phyloP scores from a whole-genome alignment of 2,888 invertebrate species.

The Tricholauxania praeusta region DNA sequence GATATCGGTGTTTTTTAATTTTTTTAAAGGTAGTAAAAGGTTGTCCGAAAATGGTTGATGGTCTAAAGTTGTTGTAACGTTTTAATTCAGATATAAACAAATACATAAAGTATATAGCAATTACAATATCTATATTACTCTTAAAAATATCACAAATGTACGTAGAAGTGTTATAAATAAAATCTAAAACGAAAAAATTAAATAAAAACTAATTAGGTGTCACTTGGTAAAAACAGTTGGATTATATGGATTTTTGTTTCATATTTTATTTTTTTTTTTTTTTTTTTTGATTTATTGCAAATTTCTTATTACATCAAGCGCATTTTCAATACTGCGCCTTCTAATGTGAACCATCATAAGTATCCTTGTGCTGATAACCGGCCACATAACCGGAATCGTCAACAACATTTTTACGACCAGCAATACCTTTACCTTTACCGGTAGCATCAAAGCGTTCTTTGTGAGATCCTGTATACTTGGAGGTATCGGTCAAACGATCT shows the following conservation, averaged over 20 bases:
- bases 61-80: not conserved
- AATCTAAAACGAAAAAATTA: conserved; percentile 41
- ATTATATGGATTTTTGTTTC: no score
- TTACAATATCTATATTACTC: conserved; percentile 31
- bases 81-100: not conserved
- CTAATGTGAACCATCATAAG: conserved; percentile 75
- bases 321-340: conserved; percentile 16
- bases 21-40: not conserved
- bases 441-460: conserved; percentile 86
- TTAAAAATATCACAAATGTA: conserved; percentile 58
- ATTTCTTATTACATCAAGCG: not conserved
- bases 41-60: not conserved
- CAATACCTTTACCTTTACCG: conserved; percentile 88
- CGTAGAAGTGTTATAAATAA: conserved; percentile 43
- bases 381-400: conserved; percentile 85
- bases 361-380: conserved; percentile 87
- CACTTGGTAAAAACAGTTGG: conserved; percentile 29
- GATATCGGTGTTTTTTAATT: no score
- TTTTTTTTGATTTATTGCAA: conserved; percentile 12
- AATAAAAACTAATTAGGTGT: not conserved
- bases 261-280: conserved; percentile 2
- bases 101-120: not conserved
- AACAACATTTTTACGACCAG: conserved; percentile 82
- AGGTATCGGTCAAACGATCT: conserved; percentile 85
- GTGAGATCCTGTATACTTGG: conserved; percentile 89